These are phyloP conservation scores for Semaprochilodus insignis DNA, from an alignment of 2,797 vertebrate genomes.

Conservation along the genomic window DNA sequence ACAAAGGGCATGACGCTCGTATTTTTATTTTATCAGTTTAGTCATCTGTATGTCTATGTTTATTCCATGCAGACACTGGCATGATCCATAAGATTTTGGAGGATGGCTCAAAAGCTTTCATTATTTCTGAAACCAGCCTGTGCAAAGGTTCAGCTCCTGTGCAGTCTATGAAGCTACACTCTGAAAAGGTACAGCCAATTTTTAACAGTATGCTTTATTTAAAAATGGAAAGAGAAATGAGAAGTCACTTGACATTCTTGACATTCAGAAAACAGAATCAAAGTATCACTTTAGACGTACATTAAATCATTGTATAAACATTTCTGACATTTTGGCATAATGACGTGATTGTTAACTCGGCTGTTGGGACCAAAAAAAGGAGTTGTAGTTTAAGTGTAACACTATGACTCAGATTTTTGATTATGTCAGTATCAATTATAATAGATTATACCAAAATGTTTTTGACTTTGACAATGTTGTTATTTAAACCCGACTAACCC, in stretches of 20 bases:
- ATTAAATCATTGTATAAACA: not conserved
- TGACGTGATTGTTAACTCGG: not conserved
- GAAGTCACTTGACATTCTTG: not conserved
- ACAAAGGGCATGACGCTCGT: no score
- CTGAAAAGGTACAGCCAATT: constrained; percentile 69
- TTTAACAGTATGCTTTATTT: not conserved
- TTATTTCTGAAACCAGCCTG: constrained; percentile 78
- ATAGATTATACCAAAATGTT: not conserved
- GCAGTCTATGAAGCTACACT: constrained; percentile 77
- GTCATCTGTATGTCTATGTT: not conserved
- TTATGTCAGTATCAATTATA: no score
- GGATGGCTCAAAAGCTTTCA: constrained; percentile 71
- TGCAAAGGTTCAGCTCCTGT: constrained; percentile 61
- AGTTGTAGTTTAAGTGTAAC: not conserved
- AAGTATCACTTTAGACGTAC: not conserved
- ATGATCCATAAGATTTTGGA: constrained; percentile 81
- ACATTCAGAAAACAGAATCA: not conserved
- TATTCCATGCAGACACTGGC: constrained; percentile 69
- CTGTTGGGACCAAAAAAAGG: not conserved
- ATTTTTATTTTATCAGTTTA: not conserved
- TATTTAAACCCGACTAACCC: not conserved
- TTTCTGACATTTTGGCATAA: not conserved
- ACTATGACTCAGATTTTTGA: not conserved
- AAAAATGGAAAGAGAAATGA: not conserved
- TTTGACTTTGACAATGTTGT: not conserved